Percentiles rank a stretch among this genome's conserved stretches.
Conservation (phyloP, 2,888 invertebrate species). For the Campopleginae sp. region DNA sequence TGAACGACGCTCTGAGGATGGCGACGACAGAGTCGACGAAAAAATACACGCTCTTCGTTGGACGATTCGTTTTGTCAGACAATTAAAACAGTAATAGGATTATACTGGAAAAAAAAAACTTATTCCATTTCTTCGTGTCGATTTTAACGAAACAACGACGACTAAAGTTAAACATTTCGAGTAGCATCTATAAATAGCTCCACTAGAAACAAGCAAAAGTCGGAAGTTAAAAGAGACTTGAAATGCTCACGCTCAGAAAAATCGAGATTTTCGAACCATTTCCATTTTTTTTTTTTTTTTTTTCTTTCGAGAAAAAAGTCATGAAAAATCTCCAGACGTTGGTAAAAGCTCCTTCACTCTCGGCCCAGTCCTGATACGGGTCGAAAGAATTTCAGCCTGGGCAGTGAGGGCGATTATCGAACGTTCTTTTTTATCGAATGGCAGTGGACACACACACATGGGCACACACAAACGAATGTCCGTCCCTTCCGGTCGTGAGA, state of each 20-base stretch:
- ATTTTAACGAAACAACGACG: not conserved
- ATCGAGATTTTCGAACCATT: constrained; percentile 8
- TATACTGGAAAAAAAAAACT: not conserved
- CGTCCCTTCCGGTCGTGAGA: constrained; percentile 25
- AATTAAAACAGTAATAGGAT: constrained; percentile 37
- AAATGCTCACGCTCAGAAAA: constrained; percentile 33
- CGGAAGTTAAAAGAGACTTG: constrained; percentile 1
- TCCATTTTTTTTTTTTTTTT: not conserved
- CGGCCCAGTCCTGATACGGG: constrained; percentile 5
- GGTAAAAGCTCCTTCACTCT: constrained; percentile 36
- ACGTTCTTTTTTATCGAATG: constrained; percentile 39
- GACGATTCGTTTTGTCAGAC: constrained; percentile 42
- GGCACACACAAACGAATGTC: constrained; percentile 6
- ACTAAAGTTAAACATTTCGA: not conserved
- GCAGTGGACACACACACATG: constrained; percentile 3
- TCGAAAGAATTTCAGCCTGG: constrained; percentile 17
- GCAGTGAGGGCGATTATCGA: constrained; percentile 7
- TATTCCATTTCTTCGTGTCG: not conserved
- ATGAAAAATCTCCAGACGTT: constrained; percentile 52
- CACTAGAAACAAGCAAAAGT: not conserved
- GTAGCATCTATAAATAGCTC: not conserved
- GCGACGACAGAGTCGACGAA: not conserved
- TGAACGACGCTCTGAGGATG: constrained; percentile 18
- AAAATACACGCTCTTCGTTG: constrained; percentile 24
- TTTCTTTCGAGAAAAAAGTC: constrained; percentile 20